Evolutionary conservation across 2,113 vertebrate genomes (phyloP), one percentile per base, ranked within the genome.

Genomic region (Coptodon bakossiorum): DNA sequence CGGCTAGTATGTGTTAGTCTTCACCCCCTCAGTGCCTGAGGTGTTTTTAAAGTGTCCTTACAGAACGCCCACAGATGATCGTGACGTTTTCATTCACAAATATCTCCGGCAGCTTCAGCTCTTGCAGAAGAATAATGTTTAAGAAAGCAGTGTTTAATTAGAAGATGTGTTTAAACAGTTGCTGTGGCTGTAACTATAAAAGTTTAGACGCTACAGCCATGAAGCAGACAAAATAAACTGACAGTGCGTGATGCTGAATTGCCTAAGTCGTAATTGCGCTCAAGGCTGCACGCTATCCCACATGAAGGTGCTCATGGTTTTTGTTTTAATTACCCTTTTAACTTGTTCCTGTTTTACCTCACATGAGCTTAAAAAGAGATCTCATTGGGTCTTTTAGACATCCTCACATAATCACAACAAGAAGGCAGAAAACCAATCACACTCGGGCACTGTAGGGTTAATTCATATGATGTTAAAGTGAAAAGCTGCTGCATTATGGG

Each of bases 11-110:
- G 31, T 59, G 73, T 83, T 80, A 4, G 13, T 83, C 54, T 27
- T 90, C 63, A 80, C 81, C 84, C 81, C 85, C 59, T 78, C 12
- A 2, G 89, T 91, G 89, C 92, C 91, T 92, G 5, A 83, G 19
- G 5, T 2, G 4, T 61, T 56, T 54, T 87, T 19, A 40, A 90
- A 91, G 91, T 94, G 90, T 68, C 87, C 90, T 94, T 94, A 52
- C 8, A 16, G 43, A 48, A 14, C 54, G 10, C 6, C 16, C 31
- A 31, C 40, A 19, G 79, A 53, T 5, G 12, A 80, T 11, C 2
- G 3, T 6, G 43, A 29, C 16, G 19, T 29, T 52, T 79, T 63
- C 29, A 16, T 63, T 59, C 52, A 16, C 38, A 53, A 31, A 79
- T 22, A 3, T 45, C 31, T 80, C 61, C 57, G 7, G 14, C 38